Percentiles rank a stretch among this genome's conserved stretches.
Conservation (phyloP, 1,140 invertebrate species). For the Alviniconcha marisindica region DNA sequence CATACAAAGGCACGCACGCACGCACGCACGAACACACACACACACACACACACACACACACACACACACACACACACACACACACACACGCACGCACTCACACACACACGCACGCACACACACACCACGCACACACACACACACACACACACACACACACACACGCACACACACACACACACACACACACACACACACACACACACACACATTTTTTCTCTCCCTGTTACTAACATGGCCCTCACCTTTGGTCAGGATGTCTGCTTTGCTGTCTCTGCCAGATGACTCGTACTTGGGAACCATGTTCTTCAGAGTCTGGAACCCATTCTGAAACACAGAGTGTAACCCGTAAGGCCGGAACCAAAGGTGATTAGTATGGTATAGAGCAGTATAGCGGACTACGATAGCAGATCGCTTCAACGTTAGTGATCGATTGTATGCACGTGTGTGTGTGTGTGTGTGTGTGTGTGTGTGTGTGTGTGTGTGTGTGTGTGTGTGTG, state of each 20-base stretch:
- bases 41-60: background rate
- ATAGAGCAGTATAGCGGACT: background rate
- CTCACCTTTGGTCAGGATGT: conserved; percentile 93
- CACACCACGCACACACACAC: background rate
- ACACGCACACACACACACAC: background rate
- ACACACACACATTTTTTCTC: background rate
- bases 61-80: conserved; percentile 19
- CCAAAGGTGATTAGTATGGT: background rate
- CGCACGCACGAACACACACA: too few species aligned
- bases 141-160: background rate
- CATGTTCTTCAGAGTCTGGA: conserved; percentile 92
- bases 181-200: background rate
- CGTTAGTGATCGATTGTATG: too few species aligned
- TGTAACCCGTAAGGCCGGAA: too few species aligned
- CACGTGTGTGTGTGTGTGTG: too few species aligned
- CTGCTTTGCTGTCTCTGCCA: conserved; percentile 93
- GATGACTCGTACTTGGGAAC: conserved; percentile 91
- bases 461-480: background rate
- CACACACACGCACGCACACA: too few species aligned
- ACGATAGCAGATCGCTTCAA: too few species aligned
- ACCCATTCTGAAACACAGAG: conserved; percentile 87
- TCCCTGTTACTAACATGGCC: too few species aligned
- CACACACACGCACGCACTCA: conserved; percentile 12
- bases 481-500: too few species aligned
- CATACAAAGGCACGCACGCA: too few species aligned